A percentile compares a stretch with the other conserved stretches of the same genome.
Conservation (phyloP, 2,113 vertebrate species). For the Cranoglanis bouderius region DNA sequence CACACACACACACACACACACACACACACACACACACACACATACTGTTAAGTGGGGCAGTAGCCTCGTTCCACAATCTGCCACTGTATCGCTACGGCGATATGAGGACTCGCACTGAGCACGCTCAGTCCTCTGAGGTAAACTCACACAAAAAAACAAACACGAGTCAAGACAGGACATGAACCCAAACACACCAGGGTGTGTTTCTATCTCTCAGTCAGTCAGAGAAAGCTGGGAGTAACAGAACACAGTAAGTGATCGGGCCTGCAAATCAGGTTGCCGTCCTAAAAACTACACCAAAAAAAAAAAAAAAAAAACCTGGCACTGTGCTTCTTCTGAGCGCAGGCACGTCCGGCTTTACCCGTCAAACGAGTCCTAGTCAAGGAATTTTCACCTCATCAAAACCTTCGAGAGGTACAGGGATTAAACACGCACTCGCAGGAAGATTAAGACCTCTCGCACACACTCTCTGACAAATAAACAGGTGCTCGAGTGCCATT, state of each 20-base stretch:
- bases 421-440: neutral
- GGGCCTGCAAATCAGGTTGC: conserved; percentile 8
- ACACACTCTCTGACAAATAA: neutral
- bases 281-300: conserved; percentile 15
- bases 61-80: conserved; percentile 58
- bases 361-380: conserved; percentile 41
- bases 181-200: conserved; percentile 51
- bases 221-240: neutral
- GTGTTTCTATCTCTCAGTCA: neutral
- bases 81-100: conserved; percentile 22
- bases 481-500: neutral
- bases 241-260: conserved; percentile 2
- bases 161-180: conserved; percentile 66
- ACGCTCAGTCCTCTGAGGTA: neutral
- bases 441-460: neutral
- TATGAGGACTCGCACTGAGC: conserved; percentile 13
- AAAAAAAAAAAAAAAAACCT: neutral
- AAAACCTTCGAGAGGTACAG: neutral
- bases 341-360: conserved; percentile 22
- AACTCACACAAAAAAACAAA: neutral
- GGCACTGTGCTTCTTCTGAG: neutral
- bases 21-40: conserved; percentile 34
- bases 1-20: conserved; percentile 32
- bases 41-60: conserved; percentile 56
- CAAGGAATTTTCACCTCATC: conserved; percentile 38